Percentiles rank a stretch among this genome's conserved stretches.
phyloP scores from a whole-genome alignment of 2,888 invertebrate species.

The Hemistola chrysoprasaria region DNA sequence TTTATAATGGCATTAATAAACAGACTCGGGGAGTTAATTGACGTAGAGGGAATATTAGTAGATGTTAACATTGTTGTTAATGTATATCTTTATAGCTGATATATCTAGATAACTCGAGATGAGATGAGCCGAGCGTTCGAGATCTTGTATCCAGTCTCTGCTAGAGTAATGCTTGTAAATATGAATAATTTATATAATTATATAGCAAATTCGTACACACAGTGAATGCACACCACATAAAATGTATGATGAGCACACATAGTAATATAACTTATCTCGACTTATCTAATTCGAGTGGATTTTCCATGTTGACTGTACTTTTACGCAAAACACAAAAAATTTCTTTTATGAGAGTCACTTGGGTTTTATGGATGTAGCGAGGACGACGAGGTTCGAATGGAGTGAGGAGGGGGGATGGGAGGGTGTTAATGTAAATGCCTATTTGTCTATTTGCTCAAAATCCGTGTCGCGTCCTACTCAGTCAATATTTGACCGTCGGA shows the following conservation, averaged over 20 bases:
- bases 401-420: conserved; percentile 31
- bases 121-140: too few relatives aligned
- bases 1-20: conserved; percentile 32
- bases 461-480: conserved; percentile 76
- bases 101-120: too few relatives aligned
- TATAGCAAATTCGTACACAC: conserved; percentile 9
- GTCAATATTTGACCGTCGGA: conserved; percentile 75
- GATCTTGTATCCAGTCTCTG: too few relatives aligned
- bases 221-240: conserved; percentile 17
- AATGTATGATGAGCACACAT: conserved; percentile 19
- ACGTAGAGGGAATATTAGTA: conserved; percentile 24
- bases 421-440: conserved; percentile 75
- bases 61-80: conserved; percentile 12
- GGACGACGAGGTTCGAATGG: conserved; percentile 25
- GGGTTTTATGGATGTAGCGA: conserved; percentile 36
- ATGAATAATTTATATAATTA: conserved; percentile 11
- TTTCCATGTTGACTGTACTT: conserved; percentile 38
- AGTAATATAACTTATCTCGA: conserved; percentile 22
- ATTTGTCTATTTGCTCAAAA: conserved; percentile 76
- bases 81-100: too few relatives aligned
- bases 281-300: conserved; percentile 26
- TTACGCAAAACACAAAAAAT: conserved; percentile 32
- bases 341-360: conserved; percentile 35
- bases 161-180: conserved; percentile 1
- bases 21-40: conserved; percentile 24